Conservation (phyloP, 1,140 invertebrate genomes). For the Lordiphosa clarofinis region DNA sequence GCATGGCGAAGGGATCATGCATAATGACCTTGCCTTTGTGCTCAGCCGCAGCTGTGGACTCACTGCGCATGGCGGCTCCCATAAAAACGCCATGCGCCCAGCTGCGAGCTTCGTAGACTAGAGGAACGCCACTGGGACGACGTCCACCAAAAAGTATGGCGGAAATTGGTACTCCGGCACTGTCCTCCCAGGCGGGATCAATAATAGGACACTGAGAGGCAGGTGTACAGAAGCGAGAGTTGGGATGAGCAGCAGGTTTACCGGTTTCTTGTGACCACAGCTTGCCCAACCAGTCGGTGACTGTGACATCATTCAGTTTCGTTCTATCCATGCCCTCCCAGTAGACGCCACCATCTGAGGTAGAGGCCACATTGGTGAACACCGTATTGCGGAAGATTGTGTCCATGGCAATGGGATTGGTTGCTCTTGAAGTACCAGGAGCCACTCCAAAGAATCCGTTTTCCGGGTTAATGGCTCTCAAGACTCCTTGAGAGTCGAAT, state of each 20-base stretch:
- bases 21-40: slow-evolving; percentile 93
- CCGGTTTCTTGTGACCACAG: slow-evolving; percentile 84
- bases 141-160: slow-evolving; percentile 96
- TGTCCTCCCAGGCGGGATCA: slow-evolving; percentile 88
- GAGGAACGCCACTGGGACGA: slow-evolving; percentile 91
- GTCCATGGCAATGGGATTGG: slow-evolving; percentile 96
- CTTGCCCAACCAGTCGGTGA: slow-evolving; percentile 89
- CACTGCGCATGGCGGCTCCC: slow-evolving; percentile 93
- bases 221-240: slow-evolving; percentile 94
- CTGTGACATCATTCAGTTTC: slow-evolving; percentile 81
- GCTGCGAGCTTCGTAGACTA: slow-evolving; percentile 92
- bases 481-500: slow-evolving; percentile 90
- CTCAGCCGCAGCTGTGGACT: slow-evolving; percentile 96
- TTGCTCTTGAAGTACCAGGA: slow-evolving; percentile 92
- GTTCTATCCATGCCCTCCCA: slow-evolving; percentile 94
- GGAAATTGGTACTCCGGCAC: slow-evolving; percentile 91
- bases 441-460: slow-evolving; percentile 98
- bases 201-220: slow-evolving; percentile 94
- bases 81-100: slow-evolving; percentile 97
- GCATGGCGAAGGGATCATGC: slow-evolving; percentile 98
- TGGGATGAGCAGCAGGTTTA: slow-evolving; percentile 90
- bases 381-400: slow-evolving; percentile 93
- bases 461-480: slow-evolving; percentile 97
- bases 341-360: slow-evolving; percentile 91
- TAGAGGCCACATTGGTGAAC: slow-evolving; percentile 96